These are phyloP conservation scores for Pomatorhinus ruficollis DNA, from an alignment of 2,113 vertebrate species.

Conservation along the genomic window DNA sequence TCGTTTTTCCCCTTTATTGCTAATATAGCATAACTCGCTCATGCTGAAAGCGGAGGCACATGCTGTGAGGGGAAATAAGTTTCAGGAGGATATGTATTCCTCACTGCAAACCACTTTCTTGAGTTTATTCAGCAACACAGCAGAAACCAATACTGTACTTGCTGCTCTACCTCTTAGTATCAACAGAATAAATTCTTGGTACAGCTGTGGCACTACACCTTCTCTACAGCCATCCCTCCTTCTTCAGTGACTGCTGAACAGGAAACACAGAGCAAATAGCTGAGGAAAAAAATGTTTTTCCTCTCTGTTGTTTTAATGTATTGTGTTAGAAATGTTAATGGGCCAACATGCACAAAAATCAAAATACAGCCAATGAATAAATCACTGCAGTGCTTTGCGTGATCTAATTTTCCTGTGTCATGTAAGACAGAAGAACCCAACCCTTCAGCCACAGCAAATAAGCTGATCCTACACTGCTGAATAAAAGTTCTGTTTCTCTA, in stretches of 20 bases:
- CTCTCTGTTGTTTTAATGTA: neutral
- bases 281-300: neutral
- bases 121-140: neutral
- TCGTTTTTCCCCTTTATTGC: neutral
- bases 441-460: neutral
- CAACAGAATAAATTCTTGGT: neutral
- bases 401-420: neutral
- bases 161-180: neutral
- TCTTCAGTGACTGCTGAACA: neutral
- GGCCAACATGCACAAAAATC: neutral
- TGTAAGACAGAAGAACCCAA: neutral
- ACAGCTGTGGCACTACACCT: neutral
- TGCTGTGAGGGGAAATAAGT: neutral
- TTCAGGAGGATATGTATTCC: neutral
- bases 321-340: neutral
- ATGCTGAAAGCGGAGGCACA: neutral
- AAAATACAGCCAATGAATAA: neutral
- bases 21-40: neutral
- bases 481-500: conserved; percentile 39
- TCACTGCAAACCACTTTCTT: neutral
- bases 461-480: neutral
- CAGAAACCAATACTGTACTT: neutral
- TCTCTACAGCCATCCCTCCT: neutral
- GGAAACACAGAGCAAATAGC: neutral
- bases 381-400: neutral